These are phyloP conservation scores for Pocillopora grandis DNA, from an alignment of 92 coral and sea anemone genomes.

Conservation along the genomic window DNA sequence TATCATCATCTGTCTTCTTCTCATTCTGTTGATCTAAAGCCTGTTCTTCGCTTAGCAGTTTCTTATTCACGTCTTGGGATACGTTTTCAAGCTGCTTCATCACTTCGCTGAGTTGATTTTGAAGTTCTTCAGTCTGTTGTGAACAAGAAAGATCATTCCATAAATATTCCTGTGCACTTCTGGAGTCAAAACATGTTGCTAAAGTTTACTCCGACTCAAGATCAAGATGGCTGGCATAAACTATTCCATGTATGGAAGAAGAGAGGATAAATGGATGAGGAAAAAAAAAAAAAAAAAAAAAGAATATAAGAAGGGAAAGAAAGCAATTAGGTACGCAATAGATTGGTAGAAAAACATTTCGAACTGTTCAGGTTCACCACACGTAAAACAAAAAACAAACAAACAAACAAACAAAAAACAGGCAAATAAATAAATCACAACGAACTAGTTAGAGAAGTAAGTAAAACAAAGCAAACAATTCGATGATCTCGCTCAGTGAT, in stretches of 20 bases:
- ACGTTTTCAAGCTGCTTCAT: neutral
- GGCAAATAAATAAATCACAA: neutral
- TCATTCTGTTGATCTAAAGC: neutral
- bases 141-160: neutral
- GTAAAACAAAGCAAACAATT: neutral
- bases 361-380: neutral
- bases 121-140: conserved; percentile 10
- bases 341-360: too few relatives aligned
- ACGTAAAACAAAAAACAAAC: neutral
- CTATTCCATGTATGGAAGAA: too few relatives aligned
- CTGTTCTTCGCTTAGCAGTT: neutral
- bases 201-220: too few relatives aligned
- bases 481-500: neutral
- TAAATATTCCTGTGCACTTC: neutral
- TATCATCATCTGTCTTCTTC: neutral
- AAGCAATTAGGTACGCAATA: too few relatives aligned
- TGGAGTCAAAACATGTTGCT: too few relatives aligned
- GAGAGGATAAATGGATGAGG: too few relatives aligned
- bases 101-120: neutral
- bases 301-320: too few relatives aligned
- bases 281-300: too few relatives aligned
- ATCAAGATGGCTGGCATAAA: too few relatives aligned
- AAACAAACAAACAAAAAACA: neutral
- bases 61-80: neutral
- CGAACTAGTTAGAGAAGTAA: too few relatives aligned